Percentiles rank a stretch among this genome's conserved stretches.
Evolutionary conservation across 2,797 vertebrate species (phyloP).

Genomic region (Micropoecilia bifurca): DNA sequence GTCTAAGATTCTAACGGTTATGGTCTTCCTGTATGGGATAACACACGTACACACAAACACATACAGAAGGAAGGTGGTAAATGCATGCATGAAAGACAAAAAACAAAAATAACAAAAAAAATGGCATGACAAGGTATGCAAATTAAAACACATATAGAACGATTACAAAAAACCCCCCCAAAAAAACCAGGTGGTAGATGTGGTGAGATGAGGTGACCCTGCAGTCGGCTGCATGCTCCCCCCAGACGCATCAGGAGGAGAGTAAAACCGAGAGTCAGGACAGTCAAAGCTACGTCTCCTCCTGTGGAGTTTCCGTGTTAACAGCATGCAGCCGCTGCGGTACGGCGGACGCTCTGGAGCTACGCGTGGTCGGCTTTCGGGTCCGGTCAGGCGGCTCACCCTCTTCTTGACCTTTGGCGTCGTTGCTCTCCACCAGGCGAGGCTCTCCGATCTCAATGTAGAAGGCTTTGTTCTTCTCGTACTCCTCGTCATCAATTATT

Average conservation of each 20-base stretch:
- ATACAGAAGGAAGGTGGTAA: slow-evolving; percentile 77
- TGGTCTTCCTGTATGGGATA: slow-evolving; percentile 95
- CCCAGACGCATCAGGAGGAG: slow-evolving; percentile 43
- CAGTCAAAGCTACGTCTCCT: slow-evolving; percentile 11
- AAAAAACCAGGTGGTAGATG: slow-evolving; percentile 42
- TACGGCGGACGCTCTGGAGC: slow-evolving; percentile 25
- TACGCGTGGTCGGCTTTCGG: slow-evolving; percentile 33
- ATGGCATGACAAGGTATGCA: slow-evolving; percentile 44
- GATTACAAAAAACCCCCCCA: neutral
- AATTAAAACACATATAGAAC: slow-evolving; percentile 30
- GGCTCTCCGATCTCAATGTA: slow-evolving; percentile 98
- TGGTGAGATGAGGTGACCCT: slow-evolving; percentile 63
- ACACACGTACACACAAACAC: slow-evolving; percentile 84
- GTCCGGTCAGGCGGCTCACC: slow-evolving; percentile 53
- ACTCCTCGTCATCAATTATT: slow-evolving; percentile 99
- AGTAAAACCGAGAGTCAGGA: neutral
- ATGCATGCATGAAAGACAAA: slow-evolving; percentile 73
- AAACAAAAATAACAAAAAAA: slow-evolving; percentile 14
- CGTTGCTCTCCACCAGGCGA: slow-evolving; percentile 94
- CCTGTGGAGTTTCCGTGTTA: slow-evolving; percentile 37
- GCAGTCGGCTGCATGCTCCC: slow-evolving; percentile 58
- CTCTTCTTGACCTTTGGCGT: slow-evolving; percentile 97
- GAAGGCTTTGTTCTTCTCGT: slow-evolving; percentile 99
- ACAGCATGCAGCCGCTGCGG: slow-evolving; percentile 54
- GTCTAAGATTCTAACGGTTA: slow-evolving; percentile 97